Conservation (phyloP, 92 coral and sea anemone species). For the Anthopleura xanthogrammica region DNA sequence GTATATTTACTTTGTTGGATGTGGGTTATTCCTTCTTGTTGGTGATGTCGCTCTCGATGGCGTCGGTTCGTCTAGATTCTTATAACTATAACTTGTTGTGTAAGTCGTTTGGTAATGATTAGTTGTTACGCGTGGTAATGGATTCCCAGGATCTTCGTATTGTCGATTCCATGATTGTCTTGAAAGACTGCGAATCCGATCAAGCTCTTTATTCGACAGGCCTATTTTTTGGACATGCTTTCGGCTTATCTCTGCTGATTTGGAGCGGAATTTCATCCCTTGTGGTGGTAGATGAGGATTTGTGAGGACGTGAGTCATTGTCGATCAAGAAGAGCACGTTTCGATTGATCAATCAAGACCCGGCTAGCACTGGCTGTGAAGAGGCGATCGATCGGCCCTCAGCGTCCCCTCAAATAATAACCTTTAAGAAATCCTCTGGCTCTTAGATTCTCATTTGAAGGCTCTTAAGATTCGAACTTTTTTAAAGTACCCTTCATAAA, state of each 20-base stretch:
- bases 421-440: neutral
- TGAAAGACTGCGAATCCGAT: constrained; percentile 80
- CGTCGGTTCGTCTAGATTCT: constrained; percentile 63
- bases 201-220: constrained; percentile 64
- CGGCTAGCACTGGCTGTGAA: neutral
- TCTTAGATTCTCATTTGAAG: neutral
- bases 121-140: constrained; percentile 61
- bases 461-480: neutral
- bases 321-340: neutral
- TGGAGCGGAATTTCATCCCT: constrained; percentile 72
- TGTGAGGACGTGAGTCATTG: constrained; percentile 85
- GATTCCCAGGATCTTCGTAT: constrained; percentile 90
- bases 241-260: constrained; percentile 62
- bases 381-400: neutral
- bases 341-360: neutral
- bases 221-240: constrained; percentile 49
- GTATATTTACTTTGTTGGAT: constrained; percentile 80
- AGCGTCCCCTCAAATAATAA: neutral
- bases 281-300: constrained; percentile 82
- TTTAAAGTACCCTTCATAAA: neutral
- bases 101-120: constrained; percentile 81
- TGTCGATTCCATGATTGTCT: constrained; percentile 78
- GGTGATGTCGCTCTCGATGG: constrained; percentile 94
- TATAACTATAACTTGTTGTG: constrained; percentile 72
- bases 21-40: constrained; percentile 93